Percentiles rank a stretch among this genome's conserved stretches.
phyloP scores from a whole-genome alignment of 2,888 invertebrate species.

The Drosophila ezoana region DNA sequence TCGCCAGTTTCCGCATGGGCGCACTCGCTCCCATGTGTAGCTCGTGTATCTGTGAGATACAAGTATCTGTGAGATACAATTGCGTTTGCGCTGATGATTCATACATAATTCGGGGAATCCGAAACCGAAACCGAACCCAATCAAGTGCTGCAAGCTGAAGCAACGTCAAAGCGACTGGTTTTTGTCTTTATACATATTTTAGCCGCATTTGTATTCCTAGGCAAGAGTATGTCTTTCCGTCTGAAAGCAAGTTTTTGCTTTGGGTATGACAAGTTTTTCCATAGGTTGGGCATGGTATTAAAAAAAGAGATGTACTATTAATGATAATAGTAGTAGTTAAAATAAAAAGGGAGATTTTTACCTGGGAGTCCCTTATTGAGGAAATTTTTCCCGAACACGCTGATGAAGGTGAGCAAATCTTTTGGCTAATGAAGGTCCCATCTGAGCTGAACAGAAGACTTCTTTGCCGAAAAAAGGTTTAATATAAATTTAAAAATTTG shows the following conservation, averaged over 20 bases:
- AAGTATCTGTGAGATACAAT: slow-evolving; percentile 34
- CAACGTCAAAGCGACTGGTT: slow-evolving; percentile 56
- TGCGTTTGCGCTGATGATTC: slow-evolving; percentile 66
- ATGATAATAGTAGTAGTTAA: no score
- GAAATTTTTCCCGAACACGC: no score
- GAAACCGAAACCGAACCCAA: slow-evolving; percentile 66
- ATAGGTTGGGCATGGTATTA: no score
- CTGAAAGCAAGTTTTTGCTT: slow-evolving; percentile 6
- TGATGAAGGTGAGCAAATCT: no score
- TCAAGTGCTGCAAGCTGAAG: slow-evolving; percentile 57
- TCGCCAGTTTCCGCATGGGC: slow-evolving; percentile 45
- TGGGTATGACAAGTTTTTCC: no score
- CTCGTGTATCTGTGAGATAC: slow-evolving; percentile 25
- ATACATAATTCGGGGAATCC: slow-evolving; percentile 81
- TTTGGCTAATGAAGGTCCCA: no score
- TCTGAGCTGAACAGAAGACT: no score
- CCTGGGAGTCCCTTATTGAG: no score
- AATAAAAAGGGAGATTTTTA: no score
- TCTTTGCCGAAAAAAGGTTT: no score
- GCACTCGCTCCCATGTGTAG: slow-evolving; percentile 7
- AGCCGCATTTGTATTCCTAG: slow-evolving; percentile 16
- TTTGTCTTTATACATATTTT: slow-evolving; percentile 26
- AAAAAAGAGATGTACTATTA: no score
- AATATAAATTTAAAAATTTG: no score
- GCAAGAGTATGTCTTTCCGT: slow-evolving; percentile 10